These are phyloP conservation scores for Pomacea maculata DNA, from an alignment of 1,140 invertebrate genomes.

Conservation along the genomic window DNA sequence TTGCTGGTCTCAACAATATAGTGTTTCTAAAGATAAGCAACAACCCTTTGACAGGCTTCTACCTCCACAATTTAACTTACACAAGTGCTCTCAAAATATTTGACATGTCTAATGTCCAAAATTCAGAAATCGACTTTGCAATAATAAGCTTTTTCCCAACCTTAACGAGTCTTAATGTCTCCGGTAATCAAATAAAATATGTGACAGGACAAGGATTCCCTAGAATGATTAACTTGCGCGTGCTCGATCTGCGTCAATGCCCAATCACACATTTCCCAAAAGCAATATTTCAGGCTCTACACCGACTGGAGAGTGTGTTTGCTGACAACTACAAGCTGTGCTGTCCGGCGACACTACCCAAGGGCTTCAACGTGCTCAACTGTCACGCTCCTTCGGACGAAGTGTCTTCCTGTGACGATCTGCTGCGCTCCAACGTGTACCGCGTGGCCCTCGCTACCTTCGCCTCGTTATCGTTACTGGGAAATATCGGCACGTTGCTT, in stretches of 20 bases:
- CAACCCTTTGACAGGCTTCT: slow-evolving; percentile 28
- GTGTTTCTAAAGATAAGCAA: slow-evolving; percentile 15
- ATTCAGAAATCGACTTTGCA: not conserved
- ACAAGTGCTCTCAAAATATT: not conserved
- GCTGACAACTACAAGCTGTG: slow-evolving; percentile 29
- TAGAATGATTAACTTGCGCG: not conserved
- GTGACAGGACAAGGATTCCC: not conserved
- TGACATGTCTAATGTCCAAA: not conserved
- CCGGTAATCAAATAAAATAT: not conserved
- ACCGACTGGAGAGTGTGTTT: not conserved
- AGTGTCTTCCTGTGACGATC: slow-evolving; percentile 39
- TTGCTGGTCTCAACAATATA: slow-evolving; percentile 4
- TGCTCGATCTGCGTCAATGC: slow-evolving; percentile 11
- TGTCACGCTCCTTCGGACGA: slow-evolving; percentile 32
- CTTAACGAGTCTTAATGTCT: not conserved
- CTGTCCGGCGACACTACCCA: slow-evolving; percentile 22
- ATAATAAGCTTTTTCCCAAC: not conserved
- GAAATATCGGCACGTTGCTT: slow-evolving; percentile 35
- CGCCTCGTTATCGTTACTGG: slow-evolving; percentile 27
- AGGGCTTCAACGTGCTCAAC: slow-evolving; percentile 14
- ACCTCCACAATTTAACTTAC: not conserved
- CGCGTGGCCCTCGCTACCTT: slow-evolving; percentile 31
- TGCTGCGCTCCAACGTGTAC: slow-evolving; percentile 23
- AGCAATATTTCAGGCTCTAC: not conserved
- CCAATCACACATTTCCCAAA: not conserved